Conservation (phyloP, 2,888 invertebrate species). For the Cephus pulcher region DNA sequence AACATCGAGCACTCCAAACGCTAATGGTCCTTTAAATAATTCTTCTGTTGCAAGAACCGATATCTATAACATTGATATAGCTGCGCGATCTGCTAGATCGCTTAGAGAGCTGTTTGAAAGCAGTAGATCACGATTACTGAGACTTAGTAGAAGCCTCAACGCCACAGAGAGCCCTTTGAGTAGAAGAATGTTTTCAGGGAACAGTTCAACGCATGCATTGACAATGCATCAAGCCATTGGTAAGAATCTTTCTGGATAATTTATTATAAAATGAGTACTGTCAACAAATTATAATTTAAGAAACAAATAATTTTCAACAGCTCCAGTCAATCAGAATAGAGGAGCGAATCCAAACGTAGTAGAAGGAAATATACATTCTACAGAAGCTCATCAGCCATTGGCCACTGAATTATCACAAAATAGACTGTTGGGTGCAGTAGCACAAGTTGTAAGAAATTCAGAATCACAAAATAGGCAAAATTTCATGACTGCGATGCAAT, state of each 20-base stretch:
- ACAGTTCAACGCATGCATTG: background rate
- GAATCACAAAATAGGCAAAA: background rate
- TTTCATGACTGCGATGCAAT: slow-evolving; percentile 4
- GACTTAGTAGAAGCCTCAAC: background rate
- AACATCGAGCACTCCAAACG: background rate
- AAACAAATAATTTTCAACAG: background rate
- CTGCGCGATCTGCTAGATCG: background rate
- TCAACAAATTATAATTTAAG: background rate
- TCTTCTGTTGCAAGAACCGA: background rate
- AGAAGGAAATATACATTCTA: background rate
- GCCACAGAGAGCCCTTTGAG: background rate
- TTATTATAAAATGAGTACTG: background rate
- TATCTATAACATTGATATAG: background rate
- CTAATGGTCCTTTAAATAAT: background rate
- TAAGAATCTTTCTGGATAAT: background rate
- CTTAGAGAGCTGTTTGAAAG: background rate
- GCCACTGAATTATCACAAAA: background rate
- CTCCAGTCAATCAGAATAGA: background rate
- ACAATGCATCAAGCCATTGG: background rate
- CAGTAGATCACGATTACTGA: background rate
- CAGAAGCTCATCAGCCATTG: background rate
- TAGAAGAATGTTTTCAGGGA: background rate
- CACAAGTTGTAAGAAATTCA: background rate
- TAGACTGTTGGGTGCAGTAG: background rate
- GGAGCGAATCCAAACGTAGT: background rate